Percentiles rank a stretch among this genome's conserved stretches.
These are phyloP conservation scores for Zonotrichia leucophrys DNA, from an alignment of 2,113 vertebrate genomes.

Conservation along the genomic window DNA sequence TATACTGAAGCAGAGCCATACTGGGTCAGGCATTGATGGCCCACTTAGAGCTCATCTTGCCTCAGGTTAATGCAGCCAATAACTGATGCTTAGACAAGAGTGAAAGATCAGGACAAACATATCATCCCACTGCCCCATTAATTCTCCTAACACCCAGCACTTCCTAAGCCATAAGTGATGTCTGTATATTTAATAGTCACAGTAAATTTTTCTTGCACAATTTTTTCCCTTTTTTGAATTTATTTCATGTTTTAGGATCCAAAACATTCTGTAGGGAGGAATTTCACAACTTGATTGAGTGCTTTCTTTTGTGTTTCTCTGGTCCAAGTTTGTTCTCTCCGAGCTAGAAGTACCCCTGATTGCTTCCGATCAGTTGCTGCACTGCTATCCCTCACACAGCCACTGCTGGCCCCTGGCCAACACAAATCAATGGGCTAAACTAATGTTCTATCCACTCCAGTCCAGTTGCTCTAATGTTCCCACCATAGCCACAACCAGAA, in stretches of 20 bases:
- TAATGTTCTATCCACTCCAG: background rate
- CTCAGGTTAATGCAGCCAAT: conserved; percentile 27
- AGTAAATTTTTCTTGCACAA: background rate
- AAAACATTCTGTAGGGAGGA: background rate
- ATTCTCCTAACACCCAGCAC: background rate
- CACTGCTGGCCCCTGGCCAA: background rate
- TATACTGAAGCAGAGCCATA: conserved; percentile 18
- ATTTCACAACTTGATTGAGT: background rate
- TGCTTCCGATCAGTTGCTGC: background rate
- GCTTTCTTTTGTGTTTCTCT: background rate
- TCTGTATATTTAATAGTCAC: background rate
- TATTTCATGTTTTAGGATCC: background rate
- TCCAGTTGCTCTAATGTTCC: background rate
- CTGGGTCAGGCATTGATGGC: conserved; percentile 8
- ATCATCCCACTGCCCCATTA: background rate
- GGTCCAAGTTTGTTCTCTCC: background rate
- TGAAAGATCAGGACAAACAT: conserved; percentile 18
- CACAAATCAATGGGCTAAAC: background rate
- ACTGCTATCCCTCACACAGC: too few relatives aligned
- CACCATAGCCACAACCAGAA: background rate
- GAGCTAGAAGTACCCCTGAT: background rate
- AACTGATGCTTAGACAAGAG: conserved; percentile 16
- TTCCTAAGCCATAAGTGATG: background rate
- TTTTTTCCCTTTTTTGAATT: background rate
- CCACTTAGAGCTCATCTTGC: background rate